Evolutionary conservation across 2,888 invertebrate genomes (phyloP), one percentile per base, ranked within the genome.

Genomic region (Zygaena filipendulae): DNA sequence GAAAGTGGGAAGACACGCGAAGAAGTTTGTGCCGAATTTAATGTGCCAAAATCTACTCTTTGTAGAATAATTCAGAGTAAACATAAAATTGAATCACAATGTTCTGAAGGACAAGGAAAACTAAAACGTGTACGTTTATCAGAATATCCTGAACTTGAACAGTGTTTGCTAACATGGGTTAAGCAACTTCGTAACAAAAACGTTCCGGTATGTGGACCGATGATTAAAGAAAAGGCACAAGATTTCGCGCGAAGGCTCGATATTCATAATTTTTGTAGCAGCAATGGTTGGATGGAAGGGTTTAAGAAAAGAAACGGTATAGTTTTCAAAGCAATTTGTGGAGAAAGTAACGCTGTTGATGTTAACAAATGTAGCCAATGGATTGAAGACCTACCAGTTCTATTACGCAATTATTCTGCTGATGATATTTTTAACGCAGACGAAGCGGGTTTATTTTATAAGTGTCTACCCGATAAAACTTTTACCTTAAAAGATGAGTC

Each of bases 251-350:
- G 36, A 31, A 35, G 23, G 33, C 36, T 40, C 33, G 29, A 23
- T 35, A 40, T 39, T 38, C 29, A 39, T 43, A 39, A 32, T 38
- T 43, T 40, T 43, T 39, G 27, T 39, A 27, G 32, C 33, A 39
- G 38, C 33, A 42, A 39, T 40, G 37, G 39, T 31, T 42, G 39
- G 36, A 12, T 42, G 39, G 42, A 40, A 30, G 35, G 34, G 23
- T 43, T 43, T 35, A 36, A 38, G 24, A 42, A 38, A 36, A 35
- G 39, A 37, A 28, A 39, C 36, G 32, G 25, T 35, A 35, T 39
- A 24, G 38, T 29, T 29, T 40, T 34, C 36, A 40, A 36, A 38
- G 27, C 27, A 30, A 28, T 39, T 37, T 39, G 39, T 35, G 37
- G 32, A 27, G 37, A 37, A 30, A 40, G 35, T 30, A 35, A 40